Evolutionary conservation across 2,113 vertebrate genomes (phyloP).

Genomic region (Nothocercus julius): DNA sequence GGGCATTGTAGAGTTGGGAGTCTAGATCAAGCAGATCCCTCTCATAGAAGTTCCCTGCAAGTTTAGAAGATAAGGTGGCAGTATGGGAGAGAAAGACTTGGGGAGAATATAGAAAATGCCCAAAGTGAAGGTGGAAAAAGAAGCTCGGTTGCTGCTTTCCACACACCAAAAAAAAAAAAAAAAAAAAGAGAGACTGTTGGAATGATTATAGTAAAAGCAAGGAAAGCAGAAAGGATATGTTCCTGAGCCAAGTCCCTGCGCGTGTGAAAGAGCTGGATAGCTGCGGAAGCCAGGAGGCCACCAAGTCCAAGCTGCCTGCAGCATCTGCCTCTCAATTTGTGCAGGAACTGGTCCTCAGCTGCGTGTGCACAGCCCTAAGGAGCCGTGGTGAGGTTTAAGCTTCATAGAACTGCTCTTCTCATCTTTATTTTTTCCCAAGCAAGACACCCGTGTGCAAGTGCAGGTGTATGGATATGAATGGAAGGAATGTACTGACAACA

Average conservation of each 20-base stretch:
- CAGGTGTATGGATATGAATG: neutral
- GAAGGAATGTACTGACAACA: neutral
- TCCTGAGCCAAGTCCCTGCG: conserved; percentile 26
- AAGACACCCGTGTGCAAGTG: neutral
- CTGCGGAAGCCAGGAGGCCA: conserved; percentile 32
- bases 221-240: neutral
- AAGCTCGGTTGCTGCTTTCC: neutral
- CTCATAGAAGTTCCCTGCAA: neutral
- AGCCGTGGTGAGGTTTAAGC: neutral
- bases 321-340: conserved; percentile 49
- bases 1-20: neutral
- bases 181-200: neutral
- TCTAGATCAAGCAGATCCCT: neutral
- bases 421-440: neutral
- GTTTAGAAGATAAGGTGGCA: neutral
- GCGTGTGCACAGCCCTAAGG: neutral
- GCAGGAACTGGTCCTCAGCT: conserved; percentile 28
- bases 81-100: neutral
- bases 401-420: neutral
- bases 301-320: conserved; percentile 32
- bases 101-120: neutral
- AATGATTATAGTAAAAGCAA: conserved; percentile 39
- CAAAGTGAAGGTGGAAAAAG: neutral
- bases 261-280: neutral
- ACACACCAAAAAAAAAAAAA: neutral